Evolutionary conservation across 2,797 vertebrate genomes (phyloP).

Genomic region (Esox lucius): DNA sequence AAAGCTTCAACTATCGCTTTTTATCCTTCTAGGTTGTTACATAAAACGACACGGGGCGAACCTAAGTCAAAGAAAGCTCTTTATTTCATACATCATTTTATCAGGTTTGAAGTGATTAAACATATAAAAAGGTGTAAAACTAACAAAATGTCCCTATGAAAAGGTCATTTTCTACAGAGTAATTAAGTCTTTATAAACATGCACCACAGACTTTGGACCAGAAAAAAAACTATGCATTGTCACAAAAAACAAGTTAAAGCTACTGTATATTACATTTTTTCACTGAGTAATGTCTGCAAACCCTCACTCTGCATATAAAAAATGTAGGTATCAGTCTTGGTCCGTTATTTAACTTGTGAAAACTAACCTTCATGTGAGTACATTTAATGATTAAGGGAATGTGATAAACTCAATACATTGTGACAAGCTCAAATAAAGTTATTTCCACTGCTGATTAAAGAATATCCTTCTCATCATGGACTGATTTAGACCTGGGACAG

Average conservation of each 20-base stretch:
- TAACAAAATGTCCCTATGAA: conserved; percentile 30
- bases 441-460: not conserved
- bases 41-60: conserved; percentile 1
- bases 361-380: conserved; percentile 19
- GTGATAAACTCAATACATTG: not conserved
- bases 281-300: conserved; percentile 23
- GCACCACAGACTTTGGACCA: conserved; percentile 13
- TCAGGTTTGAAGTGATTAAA: conserved; percentile 51
- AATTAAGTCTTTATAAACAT: conserved; percentile 31
- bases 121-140: conserved; percentile 69
- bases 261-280: conserved; percentile 31
- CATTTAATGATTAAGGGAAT: conserved; percentile 42
- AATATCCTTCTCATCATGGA: not conserved
- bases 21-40: not conserved
- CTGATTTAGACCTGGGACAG: not conserved
- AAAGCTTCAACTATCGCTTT: not conserved
- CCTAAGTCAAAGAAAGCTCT: conserved; percentile 49
- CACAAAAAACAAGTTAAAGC: conserved; percentile 50
- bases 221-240: conserved; percentile 29
- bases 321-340: conserved; percentile 18
- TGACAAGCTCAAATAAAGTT: not conserved
- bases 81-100: conserved; percentile 35
- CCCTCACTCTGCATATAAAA: conserved; percentile 20
- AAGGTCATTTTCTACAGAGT: conserved; percentile 37
- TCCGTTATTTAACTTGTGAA: not conserved